A percentile compares a stretch with the other conserved stretches of the same genome.
These are phyloP conservation scores for Epizoanthus ramosus DNA, from an alignment of 92 coral and sea anemone genomes.

Conservation along the genomic window DNA sequence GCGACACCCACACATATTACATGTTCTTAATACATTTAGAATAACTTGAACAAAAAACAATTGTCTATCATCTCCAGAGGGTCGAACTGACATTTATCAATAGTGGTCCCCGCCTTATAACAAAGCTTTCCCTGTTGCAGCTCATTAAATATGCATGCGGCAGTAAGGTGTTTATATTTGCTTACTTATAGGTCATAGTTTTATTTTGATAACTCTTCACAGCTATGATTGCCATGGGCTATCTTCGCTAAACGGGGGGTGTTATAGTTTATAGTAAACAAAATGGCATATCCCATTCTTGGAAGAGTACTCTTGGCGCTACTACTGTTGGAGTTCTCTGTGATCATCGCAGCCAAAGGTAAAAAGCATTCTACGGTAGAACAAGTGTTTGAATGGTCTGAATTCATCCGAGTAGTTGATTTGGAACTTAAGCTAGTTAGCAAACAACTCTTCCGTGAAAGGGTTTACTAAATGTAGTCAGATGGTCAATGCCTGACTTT, in stretches of 20 bases:
- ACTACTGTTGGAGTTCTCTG: not conserved
- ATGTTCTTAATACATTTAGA: too few relatives aligned
- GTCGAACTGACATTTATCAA: not conserved
- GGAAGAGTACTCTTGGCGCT: constrained; percentile 4
- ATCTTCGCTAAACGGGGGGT: constrained; percentile 10
- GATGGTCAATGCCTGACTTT: too few relatives aligned
- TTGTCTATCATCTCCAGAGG: too few relatives aligned
- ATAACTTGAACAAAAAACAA: too few relatives aligned
- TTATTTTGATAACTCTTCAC: constrained; percentile 13
- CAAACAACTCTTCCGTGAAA: too few relatives aligned
- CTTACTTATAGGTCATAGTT: constrained; percentile 20
- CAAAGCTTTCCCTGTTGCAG: constrained; percentile 23
- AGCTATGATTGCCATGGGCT: constrained; percentile 2
- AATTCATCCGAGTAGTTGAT: not conserved
- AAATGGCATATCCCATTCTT: not conserved
- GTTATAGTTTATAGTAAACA: constrained; percentile 15
- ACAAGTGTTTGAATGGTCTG: not conserved
- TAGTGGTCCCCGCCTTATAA: constrained; percentile 40
- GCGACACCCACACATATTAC: too few relatives aligned
- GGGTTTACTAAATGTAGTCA: too few relatives aligned
- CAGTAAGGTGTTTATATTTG: not conserved
- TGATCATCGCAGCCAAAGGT: constrained; percentile 25
- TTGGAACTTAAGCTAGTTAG: not conserved
- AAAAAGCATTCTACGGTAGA: not conserved
- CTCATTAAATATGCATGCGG: constrained; percentile 34